Base-by-base conservation (phyloP, 1,140 invertebrate species). In the Notospermus geniculatus region DNA sequence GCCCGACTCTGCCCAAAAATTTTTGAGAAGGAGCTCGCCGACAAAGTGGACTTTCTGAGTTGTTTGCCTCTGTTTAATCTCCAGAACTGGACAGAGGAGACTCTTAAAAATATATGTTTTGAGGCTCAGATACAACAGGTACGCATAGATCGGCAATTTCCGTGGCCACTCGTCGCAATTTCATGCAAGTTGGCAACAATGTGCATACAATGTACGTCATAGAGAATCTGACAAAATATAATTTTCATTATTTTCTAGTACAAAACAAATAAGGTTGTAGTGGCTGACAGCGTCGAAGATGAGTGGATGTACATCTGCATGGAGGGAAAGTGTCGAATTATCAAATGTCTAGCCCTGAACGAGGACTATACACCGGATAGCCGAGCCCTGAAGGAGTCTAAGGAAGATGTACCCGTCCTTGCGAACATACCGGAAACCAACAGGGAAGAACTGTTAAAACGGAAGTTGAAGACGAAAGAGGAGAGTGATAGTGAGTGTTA, bases 261-360 rank as follows among this genome's bases (percentile, higher is more conserved):
- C 63, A 75, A 74, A 54, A 75, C 65, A 13, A 75, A 75, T 59
- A 73, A 75, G 62, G 67, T 78, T 1, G 69, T 78, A n/a, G 73
- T 71, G 2, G 57, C 60, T 7, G 66, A 78, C 64, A 75, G 63
- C 52, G 32, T 32, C 0, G 28, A 59, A 13, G 74, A 78, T n/a
- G 70, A 78, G 22, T 78, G 74, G 74, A 68, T 78, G 1, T 76
- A 78, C 39, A 66, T 74, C 22, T 75, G 74, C 46, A 75, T 75
- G 68, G 60, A 73, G 72, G 72, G 72, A 22, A 71, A 71, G 54
- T 71, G 68, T 66, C 61, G 65, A 19, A 61, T 74, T 1, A 69
- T 72, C 5, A 59, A 65, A 41, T 60, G 68, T 36, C 39, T 71
- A 5, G 56, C 61, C 13, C 46, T 70, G n/a, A 62, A 65, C 19